Evolutionary conservation across 1,140 invertebrate species (phyloP).

Genomic region (Eubasilissa regina): DNA sequence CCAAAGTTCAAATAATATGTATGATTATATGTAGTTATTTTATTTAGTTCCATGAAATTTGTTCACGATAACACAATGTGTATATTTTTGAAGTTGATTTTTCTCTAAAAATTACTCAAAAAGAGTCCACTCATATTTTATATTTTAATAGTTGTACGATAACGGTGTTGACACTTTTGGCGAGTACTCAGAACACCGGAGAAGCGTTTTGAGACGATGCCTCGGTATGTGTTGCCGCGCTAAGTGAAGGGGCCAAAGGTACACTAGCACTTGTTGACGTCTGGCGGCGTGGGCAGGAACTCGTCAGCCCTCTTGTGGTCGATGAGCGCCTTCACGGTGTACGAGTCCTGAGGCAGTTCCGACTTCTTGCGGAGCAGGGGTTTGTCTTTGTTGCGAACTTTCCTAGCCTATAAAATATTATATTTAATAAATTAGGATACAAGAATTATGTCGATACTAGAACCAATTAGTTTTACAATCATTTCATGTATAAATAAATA

Average conservation of each 20-base stretch:
- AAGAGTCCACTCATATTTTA: slow-evolving; percentile 6
- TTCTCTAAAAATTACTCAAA: slow-evolving; percentile 5
- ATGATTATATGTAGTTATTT: neutral
- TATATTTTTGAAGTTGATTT: neutral
- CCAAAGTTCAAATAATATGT: slow-evolving; percentile 8
- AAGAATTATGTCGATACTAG: too few species aligned
- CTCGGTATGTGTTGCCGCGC: neutral
- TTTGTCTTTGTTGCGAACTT: slow-evolving; percentile 80
- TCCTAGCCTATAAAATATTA: slow-evolving; percentile 48
- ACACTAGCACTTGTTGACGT: slow-evolving; percentile 88
- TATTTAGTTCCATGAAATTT: slow-evolving; percentile 8
- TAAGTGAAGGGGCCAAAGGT: slow-evolving; percentile 59
- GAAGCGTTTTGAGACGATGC: neutral
- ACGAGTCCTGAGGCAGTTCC: slow-evolving; percentile 92
- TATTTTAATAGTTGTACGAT: slow-evolving; percentile 6
- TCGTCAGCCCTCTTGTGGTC: slow-evolving; percentile 94
- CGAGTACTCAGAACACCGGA: slow-evolving; percentile 1
- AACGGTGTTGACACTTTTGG: slow-evolving; percentile 16
- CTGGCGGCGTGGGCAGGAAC: slow-evolving; percentile 85
- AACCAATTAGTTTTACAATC: too few species aligned
- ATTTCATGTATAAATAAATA: too few species aligned
- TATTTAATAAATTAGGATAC: too few species aligned
- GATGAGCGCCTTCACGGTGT: slow-evolving; percentile 90
- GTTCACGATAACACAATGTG: slow-evolving; percentile 13
- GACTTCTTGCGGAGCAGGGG: slow-evolving; percentile 94